Evolutionary conservation across 2,888 invertebrate species (phyloP), one percentile per base, ranked within the genome.

Genomic region (Polyommatus iphigenia): DNA sequence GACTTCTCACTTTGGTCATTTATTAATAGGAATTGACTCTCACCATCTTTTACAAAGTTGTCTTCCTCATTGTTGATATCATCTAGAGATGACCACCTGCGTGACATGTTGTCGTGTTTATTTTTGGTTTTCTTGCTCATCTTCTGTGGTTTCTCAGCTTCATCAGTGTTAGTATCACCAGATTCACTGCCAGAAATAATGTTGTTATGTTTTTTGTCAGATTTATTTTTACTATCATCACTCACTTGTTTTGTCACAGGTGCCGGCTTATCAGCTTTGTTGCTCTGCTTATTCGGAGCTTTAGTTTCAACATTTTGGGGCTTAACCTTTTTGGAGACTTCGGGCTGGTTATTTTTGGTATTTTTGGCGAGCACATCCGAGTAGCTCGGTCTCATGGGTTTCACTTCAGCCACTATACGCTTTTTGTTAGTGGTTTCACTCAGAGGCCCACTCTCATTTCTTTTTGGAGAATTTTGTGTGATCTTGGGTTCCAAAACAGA

Each of bases 381-480:
- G 87, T 98, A 98, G 18, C 97, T 96, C 76, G 97, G 97, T 78
- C 97, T 95, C 97, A 97, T 97, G 0, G 97, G 97, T 85, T 97
- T 97, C 0, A 98, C 97, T 91, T 97, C 97, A 59, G 97, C 97
- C 0, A 97, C 96, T 87, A 97, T 97, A 77, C 97, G 95, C 78
- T 96, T 96, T 83, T 95, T 95, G 79, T 89, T 94, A 81, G 93
- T 94, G 41, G 95, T 95, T 79, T 95, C 94, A 83, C 95, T 95
- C 76, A 94, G 82, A 32, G 93, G 93, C 79, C 90, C 91, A 79
- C 89, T 90, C 81, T 93, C 94, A 87, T 91, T 91, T 79, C 91
- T 87, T 79, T 93, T 94, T 32, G 91, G 91, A 57, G 93, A 92
- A 79, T 85, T 88, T 80, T 87, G 87, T 75, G 83, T 85, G 83